Base-by-base conservation (phyloP, 2,888 invertebrate species). In the Mesopsocus fuscifrons region DNA sequence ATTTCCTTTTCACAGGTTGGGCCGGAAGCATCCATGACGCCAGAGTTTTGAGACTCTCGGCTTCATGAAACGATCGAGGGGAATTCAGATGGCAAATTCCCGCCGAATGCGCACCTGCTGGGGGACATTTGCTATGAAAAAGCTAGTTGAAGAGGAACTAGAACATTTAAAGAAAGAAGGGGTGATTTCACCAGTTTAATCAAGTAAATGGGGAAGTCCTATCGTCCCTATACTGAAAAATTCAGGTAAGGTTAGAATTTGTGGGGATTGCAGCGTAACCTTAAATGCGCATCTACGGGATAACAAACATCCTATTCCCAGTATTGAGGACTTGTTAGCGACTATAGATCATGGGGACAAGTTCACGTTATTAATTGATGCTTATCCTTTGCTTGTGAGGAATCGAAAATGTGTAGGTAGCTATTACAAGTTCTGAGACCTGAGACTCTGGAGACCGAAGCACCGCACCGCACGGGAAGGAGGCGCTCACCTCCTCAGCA, bases 211-310 rank as follows among this genome's bases (percentile, higher is more conserved):
- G 56, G 56, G 48, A 9, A 55, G 55, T 9, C 58, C 58, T 1
- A 51, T 60, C 3, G 58, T 59, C 3, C 53, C 56, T 2, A 51
- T 59, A 1, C 42, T 54, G 2, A 59, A 60, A 47, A 49, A 46
- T 9, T 50, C 57, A 45, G 57, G 55, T 1, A 33, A 44, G 32
- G 47, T 57, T 3, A 35, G 57, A 15, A 48, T 58, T n/a, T 58
- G 58, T 44, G 56, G 54, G 1, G 57, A 60, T 47, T 56, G 48
- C 42, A 53, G 52, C 41, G 35, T 56, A 0, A 58, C 57, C 1
- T 15, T 59, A 9, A 59, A 59, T 46, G 49, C 49, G 3, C 42
- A 46, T 17, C 34, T 55, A 11, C 43, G 47, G 40, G 48, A 52
- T 4, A 50, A 52, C 41, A 45, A 42, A 43, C 50, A 54, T 42